Base-by-base conservation (phyloP, 2,113 vertebrate genomes). In the Aptenodytes forsteri region DNA sequence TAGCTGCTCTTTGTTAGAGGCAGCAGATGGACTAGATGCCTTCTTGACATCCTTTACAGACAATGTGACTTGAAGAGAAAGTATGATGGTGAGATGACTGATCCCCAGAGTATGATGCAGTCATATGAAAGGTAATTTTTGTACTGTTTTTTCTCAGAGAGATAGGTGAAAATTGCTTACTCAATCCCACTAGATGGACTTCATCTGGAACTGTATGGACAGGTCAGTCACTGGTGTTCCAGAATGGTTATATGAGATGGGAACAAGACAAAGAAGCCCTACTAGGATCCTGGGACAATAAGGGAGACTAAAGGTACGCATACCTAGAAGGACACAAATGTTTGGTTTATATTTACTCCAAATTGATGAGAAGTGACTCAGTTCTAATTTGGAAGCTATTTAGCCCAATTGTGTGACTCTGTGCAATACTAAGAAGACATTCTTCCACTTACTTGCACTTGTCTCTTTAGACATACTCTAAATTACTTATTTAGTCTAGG, bases 181-280 rank as follows among this genome's bases (percentile, higher is more conserved):
- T 66, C 1, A 0, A 7, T 49, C 9, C 7, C 14, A 17, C 13
- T 71, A 7, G 6, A 72, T 76, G n/a, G 10, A 44, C 25, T 83
- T 59, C 21, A 40, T 5, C 4, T 52, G 32, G 14, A 65, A 27
- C n/a, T 59, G 8, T 30, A 40, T 21, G 29, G 18, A 27, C 13
- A 49, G 11, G 23, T 83, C 29, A 40, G 9, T 30, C 0, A 0
- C 5, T 59, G 7, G 5, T 40, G 20, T 67, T 76, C 36, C 23
- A 36, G 42, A 52, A 66, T 16, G 19, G 4, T 79, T 91, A 6
- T 17, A 21, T n/a, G 19, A 59, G 21, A 69, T 40, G 7, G 30
- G 25, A 66, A 29, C 10, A 76, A 52, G 26, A 46, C 49, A 79
- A 61, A 40, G 8, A 40, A 86, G 8, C 9, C 40, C 16, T 65